These are phyloP conservation scores for Macrosiphum euphorbiae DNA, from an alignment of 2,888 invertebrate species.

Conservation along the genomic window DNA sequence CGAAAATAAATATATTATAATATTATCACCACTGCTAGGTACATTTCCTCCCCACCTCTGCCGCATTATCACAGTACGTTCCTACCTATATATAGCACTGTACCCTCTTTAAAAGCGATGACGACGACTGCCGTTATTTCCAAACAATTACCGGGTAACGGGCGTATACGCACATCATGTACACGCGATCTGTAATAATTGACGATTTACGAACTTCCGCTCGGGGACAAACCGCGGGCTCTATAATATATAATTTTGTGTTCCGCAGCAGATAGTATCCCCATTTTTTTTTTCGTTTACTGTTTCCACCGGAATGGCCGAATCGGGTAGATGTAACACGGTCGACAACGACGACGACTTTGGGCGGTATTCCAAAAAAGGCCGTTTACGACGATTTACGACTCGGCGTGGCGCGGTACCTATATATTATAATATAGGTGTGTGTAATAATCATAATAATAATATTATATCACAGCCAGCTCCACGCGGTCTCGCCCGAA, in stretches of 20 bases:
- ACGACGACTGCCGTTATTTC: background rate
- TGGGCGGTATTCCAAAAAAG: conserved; percentile 40
- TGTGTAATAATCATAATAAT: background rate
- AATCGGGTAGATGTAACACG: background rate
- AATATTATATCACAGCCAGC: background rate
- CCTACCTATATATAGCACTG: background rate
- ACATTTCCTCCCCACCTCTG: background rate
- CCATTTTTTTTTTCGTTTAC: background rate
- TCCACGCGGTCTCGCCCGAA: background rate
- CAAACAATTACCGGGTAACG: conserved; percentile 26
- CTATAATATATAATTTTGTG: background rate
- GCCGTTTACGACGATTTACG: conserved; percentile 38
- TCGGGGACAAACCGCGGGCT: background rate
- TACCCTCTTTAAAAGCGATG: background rate
- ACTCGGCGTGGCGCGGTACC: background rate
- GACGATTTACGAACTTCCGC: conserved; percentile 18
- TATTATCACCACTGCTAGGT: background rate
- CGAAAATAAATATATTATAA: background rate
- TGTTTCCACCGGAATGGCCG: background rate
- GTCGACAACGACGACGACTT: conserved; percentile 10
- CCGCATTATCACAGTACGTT: background rate
- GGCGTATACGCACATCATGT: background rate
- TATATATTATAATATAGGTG: background rate
- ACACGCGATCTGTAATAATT: conserved; percentile 9
- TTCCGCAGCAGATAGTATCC: background rate